Conservation (phyloP, 2,888 invertebrate genomes). For the Elmis aenea region DNA sequence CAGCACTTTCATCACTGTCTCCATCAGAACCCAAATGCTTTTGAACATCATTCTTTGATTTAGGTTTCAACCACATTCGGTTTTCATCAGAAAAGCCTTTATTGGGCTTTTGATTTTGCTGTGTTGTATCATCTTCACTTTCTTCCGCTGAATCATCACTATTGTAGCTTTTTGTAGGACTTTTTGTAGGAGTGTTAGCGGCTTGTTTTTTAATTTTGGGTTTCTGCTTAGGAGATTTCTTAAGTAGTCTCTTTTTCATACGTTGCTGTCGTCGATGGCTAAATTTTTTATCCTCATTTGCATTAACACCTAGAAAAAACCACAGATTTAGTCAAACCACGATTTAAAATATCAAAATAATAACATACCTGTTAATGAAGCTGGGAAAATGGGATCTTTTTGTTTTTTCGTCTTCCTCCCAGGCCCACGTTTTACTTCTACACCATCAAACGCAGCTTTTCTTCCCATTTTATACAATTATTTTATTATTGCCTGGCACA, state of each 20-base stretch:
- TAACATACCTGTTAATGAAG: constrained; percentile 49
- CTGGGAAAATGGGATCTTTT: constrained; percentile 67
- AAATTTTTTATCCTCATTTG: constrained; percentile 54
- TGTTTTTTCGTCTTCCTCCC: constrained; percentile 87
- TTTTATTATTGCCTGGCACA: neutral
- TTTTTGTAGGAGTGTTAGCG: too few species aligned
- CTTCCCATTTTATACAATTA: constrained; percentile 66
- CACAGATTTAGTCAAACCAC: too few species aligned
- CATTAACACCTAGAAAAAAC: constrained; percentile 28
- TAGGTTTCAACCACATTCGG: constrained; percentile 64
- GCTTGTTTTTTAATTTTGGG: too few species aligned
- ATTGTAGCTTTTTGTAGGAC: too few species aligned
- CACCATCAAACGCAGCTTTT: constrained; percentile 74
- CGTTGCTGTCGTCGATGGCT: constrained; percentile 69
- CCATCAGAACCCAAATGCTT: too few species aligned
- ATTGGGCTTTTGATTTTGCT: constrained; percentile 30
- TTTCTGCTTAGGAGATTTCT: constrained; percentile 29
- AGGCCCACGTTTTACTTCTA: constrained; percentile 71
- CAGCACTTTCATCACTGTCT: constrained; percentile 24
- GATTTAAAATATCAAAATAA: constrained; percentile 4
- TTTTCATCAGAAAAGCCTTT: constrained; percentile 68
- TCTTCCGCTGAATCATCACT: constrained; percentile 38
- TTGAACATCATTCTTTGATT: too few species aligned
- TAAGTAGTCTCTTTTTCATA: constrained; percentile 52
- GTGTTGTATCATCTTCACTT: constrained; percentile 22